Base-by-base conservation (phyloP, 2,888 invertebrate species). In the Drosophila anomelani region DNA sequence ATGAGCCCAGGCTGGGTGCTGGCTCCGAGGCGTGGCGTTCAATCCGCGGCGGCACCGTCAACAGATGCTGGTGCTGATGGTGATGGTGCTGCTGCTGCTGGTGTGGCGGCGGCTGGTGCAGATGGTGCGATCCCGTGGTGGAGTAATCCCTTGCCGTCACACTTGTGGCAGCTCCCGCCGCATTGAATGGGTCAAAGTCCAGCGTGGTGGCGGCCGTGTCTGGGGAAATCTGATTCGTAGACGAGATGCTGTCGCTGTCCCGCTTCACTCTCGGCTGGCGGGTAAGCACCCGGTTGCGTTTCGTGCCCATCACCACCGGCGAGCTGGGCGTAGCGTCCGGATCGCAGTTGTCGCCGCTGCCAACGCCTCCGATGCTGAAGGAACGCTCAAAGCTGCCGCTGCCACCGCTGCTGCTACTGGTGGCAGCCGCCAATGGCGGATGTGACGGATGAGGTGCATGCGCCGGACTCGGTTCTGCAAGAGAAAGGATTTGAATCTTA, bases 211-310 rank as follows among this genome's bases (percentile, higher is more conserved):
- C 85, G 5, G 81, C 77, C 20, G 85, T 81, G 56, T 92, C 92
- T 12, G 92, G 93, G n/a, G 92, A 90, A 60, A 91, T 88, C 77
- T 92, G 92, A 79, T 88, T 91, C 8, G 85, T 89, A 55, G 92
- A 90, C n/a, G 89, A 89, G 23, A 91, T 73, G 57, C 92, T 91
- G 79, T 95, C 95, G 76, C 93, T 93, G 78, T 95, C 95, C 57
- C 95, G 94, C 90, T 95, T 95, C 63, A 95, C 94, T 51, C 95
- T 93, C 20, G 94, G 95, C 82, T 95, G 95, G 44, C 95, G 93
- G 91, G 95, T 95, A 51, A 95, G 92, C 67, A 95, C 93, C 44
- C 95, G 94, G 73, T 95, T 94, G 64, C 95, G 93, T 91, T 95
- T 95, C 15, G 94, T 93, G 49, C 94, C 94, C 93, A 94, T 93